Percentiles rank a stretch among this genome's conserved stretches.
These are phyloP conservation scores for Setophaga petechia DNA, from an alignment of 2,113 vertebrate genomes.

Conservation along the genomic window DNA sequence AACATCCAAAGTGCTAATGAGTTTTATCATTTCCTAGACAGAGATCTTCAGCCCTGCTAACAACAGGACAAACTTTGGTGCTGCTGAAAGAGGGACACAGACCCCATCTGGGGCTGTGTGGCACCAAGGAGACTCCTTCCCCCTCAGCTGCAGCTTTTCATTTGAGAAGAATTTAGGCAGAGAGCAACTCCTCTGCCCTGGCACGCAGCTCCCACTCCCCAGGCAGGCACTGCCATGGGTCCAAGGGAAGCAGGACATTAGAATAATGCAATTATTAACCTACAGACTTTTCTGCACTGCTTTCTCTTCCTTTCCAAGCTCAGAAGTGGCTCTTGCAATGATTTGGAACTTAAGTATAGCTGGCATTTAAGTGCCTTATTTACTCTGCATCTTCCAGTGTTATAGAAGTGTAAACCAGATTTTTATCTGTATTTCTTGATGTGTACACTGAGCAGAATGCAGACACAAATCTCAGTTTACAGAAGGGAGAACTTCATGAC, in stretches of 20 bases:
- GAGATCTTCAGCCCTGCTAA: background rate
- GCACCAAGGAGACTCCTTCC: background rate
- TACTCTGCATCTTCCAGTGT: background rate
- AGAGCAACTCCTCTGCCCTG: background rate
- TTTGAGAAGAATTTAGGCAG: background rate
- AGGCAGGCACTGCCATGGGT: background rate
- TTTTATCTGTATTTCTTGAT: background rate
- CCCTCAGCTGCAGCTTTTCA: background rate
- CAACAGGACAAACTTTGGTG: accelerated
- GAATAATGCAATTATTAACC: background rate
- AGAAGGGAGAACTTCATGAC: background rate
- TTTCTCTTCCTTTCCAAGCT: background rate
- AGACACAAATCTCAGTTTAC: background rate
- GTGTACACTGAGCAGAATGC: background rate
- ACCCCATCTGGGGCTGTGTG: background rate
- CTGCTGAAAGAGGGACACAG: background rate
- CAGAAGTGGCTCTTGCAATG: background rate
- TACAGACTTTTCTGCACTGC: background rate
- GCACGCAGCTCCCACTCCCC: background rate
- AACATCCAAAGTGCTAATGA: background rate
- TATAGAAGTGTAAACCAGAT: background rate
- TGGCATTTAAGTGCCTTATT: background rate
- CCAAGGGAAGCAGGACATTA: background rate
- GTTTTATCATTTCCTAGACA: background rate
- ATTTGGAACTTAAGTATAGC: background rate